Conservation (phyloP, 2,797 vertebrate genomes). For the Pseudopleuronectes americanus region DNA sequence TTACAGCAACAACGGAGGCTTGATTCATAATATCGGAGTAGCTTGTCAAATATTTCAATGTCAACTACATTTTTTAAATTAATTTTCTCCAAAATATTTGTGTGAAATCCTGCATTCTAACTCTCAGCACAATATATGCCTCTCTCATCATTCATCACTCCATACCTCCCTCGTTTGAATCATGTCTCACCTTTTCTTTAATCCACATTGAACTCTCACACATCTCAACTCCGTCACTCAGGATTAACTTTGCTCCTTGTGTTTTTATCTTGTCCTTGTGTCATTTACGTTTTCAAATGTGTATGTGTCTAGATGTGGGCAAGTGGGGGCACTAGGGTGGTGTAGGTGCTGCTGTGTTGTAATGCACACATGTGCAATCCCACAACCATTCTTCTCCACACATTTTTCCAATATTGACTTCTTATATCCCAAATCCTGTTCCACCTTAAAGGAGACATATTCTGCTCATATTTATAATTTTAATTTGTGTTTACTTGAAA, state of each 20-base stretch:
- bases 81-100: neutral
- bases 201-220: conserved; percentile 37
- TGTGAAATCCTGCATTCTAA: neutral
- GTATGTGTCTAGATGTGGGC: conserved; percentile 61
- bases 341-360: conserved; percentile 58
- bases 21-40: conserved; percentile 4
- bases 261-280: conserved; percentile 49
- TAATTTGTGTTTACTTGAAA: too few species aligned
- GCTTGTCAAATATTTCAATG: neutral
- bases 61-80: neutral
- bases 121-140: neutral
- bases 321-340: conserved; percentile 68
- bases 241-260: conserved; percentile 35
- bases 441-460: too few species aligned
- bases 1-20: neutral
- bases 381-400: neutral
- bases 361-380: conserved; percentile 22
- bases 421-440: neutral
- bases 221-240: conserved; percentile 41
- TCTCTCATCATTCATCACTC: conserved; percentile 57
- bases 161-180: conserved; percentile 44
- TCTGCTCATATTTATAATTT: too few species aligned
- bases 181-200: conserved; percentile 33
- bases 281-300: conserved; percentile 70
- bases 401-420: neutral